These are phyloP conservation scores for Ovis aries DNA, from an alignment of 2,113 vertebrate species.

Conservation along the genomic window ARS-UI_Ramb_v3.0 NC_056064.1:17672001-17672500, in stretches of 20 bases:
- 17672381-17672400: background rate
- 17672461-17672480: constrained; percentile 6
- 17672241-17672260: constrained; percentile 44
- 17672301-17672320: background rate
- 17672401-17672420: constrained; percentile 25
- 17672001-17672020: background rate
- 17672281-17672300: background rate
- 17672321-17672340: constrained; percentile 12
- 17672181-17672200: constrained; percentile 37
- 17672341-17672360: constrained; percentile 36
- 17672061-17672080: background rate
- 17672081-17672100: constrained; percentile 19
- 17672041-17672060: background rate
- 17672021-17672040: background rate
- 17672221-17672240: background rate
- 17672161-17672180: constrained; percentile 17
- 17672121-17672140: constrained; percentile 32
- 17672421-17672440: constrained; percentile 10
- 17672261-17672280: constrained; percentile 74
- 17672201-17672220: constrained; percentile 47
- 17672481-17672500: constrained; percentile 53
- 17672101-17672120: background rate
- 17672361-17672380: background rate
- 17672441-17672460: background rate
- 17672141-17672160: background rate